A percentile compares a stretch with the other conserved stretches of the same genome.
Evolutionary conservation across 2,113 vertebrate species (phyloP).

Genomic region (Pluvianellus socialis): DNA sequence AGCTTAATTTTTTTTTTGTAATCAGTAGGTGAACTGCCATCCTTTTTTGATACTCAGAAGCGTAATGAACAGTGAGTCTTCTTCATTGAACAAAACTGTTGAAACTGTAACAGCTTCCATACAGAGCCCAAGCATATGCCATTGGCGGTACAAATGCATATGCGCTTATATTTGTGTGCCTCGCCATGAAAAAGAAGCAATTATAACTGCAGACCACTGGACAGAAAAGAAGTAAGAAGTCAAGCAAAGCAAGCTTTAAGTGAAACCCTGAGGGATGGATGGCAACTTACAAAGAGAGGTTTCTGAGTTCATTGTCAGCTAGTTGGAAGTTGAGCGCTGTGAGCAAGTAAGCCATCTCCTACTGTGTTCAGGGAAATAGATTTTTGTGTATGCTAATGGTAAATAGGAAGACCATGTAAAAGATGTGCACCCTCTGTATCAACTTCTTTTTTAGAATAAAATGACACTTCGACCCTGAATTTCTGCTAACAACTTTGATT

Average conservation of each 20-base stretch:
- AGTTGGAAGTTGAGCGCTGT: background rate
- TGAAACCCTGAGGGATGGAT: background rate
- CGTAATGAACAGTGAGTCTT: background rate
- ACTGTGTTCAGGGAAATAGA: slow-evolving; percentile 12
- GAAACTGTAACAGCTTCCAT: background rate
- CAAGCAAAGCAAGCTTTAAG: background rate
- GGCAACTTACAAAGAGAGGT: background rate
- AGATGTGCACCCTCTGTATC: background rate
- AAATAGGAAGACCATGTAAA: background rate
- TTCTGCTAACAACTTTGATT: background rate
- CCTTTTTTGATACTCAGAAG: background rate
- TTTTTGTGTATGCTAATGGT: background rate
- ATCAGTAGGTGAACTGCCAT: background rate
- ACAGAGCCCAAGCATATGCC: background rate
- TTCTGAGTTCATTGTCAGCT: background rate
- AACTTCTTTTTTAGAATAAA: background rate
- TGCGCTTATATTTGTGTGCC: background rate
- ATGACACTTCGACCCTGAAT: background rate
- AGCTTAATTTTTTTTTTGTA: background rate
- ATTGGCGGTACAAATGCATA: background rate
- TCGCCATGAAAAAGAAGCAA: background rate
- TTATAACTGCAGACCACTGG: background rate
- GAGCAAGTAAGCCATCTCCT: slow-evolving; percentile 10
- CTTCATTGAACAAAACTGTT: background rate
- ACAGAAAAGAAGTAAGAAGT: background rate